Conservation (phyloP, 1,140 invertebrate species). For the Pemphigus obesinymphae region DNA sequence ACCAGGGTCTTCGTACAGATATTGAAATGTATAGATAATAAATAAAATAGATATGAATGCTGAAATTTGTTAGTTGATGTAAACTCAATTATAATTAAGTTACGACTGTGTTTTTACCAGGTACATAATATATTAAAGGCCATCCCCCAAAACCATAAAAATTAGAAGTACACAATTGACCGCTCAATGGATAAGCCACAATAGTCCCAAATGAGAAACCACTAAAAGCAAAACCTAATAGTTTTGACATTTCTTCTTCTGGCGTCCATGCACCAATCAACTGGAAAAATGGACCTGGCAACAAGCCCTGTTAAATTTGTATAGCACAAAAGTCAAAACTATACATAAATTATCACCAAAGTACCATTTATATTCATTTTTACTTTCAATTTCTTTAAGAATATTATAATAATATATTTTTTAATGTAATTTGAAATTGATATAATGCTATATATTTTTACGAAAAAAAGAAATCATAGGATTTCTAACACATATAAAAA, state of each 20-base stretch:
- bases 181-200: background rate
- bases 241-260: background rate
- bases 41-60: background rate
- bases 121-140: conserved; percentile 16
- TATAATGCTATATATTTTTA: too few relatives aligned
- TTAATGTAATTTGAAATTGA: too few relatives aligned
- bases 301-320: background rate
- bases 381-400: too few relatives aligned
- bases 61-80: background rate
- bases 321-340: too few relatives aligned
- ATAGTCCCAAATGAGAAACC: conserved; percentile 1
- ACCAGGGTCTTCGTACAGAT: conserved; percentile 19
- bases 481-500: too few relatives aligned
- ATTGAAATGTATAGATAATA: background rate
- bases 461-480: too few relatives aligned
- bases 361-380: too few relatives aligned
- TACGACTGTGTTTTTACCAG: background rate
- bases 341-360: too few relatives aligned
- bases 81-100: background rate
- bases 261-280: background rate
- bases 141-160: background rate
- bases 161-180: background rate
- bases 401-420: too few relatives aligned
- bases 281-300: background rate
- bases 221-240: background rate